Evolutionary conservation across 2,888 invertebrate genomes (phyloP).

Genomic region (Horisme vitalbata): DNA sequence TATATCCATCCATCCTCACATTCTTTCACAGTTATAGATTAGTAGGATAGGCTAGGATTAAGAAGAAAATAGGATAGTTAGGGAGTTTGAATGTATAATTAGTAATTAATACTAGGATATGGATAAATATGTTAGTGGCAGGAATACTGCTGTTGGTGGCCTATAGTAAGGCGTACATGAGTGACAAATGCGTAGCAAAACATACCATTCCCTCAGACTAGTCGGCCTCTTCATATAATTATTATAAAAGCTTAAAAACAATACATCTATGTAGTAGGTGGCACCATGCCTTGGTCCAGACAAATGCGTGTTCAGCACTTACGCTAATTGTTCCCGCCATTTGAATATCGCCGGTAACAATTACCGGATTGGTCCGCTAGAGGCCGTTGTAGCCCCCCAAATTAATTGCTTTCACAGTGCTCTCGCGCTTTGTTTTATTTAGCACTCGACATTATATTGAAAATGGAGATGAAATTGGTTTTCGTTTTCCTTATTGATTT

Average conservation of each 20-base stretch:
- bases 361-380: conserved; percentile 77
- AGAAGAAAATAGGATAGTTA: too few relatives aligned
- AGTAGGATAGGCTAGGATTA: too few relatives aligned
- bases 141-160: too few relatives aligned
- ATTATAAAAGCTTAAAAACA: conserved; percentile 25
- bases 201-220: too few relatives aligned
- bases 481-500: conserved; percentile 11
- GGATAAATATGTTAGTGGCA: too few relatives aligned
- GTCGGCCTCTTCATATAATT: conserved; percentile 15
- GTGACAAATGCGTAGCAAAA: too few relatives aligned
- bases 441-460: conserved; percentile 48
- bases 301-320: conserved; percentile 71
- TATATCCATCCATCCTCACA: too few relatives aligned
- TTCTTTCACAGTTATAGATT: too few relatives aligned
- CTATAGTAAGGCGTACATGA: too few relatives aligned
- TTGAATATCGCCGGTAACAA: conserved; percentile 81
- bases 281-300: conserved; percentile 34
- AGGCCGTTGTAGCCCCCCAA: conserved; percentile 64
- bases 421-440: conserved; percentile 68
- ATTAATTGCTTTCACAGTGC: conserved; percentile 69
- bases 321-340: conserved; percentile 82
- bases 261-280: conserved; percentile 23
- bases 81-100: too few relatives aligned
- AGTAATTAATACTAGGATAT: too few relatives aligned
- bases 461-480: conserved; percentile 34